Evolutionary conservation across 2,888 invertebrate species (phyloP).

Genomic region (Philhelius pedissequus): DNA sequence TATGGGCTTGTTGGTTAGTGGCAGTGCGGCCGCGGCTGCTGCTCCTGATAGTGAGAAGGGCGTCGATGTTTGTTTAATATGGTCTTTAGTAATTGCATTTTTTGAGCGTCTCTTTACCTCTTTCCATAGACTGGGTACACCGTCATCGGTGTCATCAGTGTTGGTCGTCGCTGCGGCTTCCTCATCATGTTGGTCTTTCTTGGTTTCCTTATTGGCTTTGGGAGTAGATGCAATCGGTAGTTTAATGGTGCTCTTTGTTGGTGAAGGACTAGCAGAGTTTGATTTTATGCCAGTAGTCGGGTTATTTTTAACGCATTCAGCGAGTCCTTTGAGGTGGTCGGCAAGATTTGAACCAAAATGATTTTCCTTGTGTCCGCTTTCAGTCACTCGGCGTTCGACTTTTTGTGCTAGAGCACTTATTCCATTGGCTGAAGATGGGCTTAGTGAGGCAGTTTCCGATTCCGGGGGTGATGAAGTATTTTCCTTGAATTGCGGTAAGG

Average conservation of each 20-base stretch:
- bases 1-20: conserved; percentile 64
- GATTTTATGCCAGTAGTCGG: conserved; percentile 12
- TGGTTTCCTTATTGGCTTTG: conserved; percentile 26
- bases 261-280: conserved; percentile 43
- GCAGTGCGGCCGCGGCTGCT: conserved; percentile 71
- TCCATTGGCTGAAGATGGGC: conserved; percentile 71
- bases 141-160: conserved; percentile 79
- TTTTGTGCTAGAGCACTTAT: conserved; percentile 75
- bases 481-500: conserved; percentile 69
- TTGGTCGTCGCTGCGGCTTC: conserved; percentile 80
- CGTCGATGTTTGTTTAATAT: conserved; percentile 74
- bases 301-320: conserved; percentile 74
- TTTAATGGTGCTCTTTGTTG: conserved; percentile 38
- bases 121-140: conserved; percentile 77
- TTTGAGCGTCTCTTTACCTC: conserved; percentile 83
- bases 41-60: conserved; percentile 76
- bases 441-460: conserved; percentile 31
- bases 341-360: conserved; percentile 74
- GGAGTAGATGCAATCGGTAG: conserved; percentile 51
- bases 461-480: neutral
- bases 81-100: conserved; percentile 80
- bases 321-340: conserved; percentile 76
- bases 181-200: conserved; percentile 30
- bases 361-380: neutral
- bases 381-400: conserved; percentile 70